Conservation (phyloP, 1,140 invertebrate species). For the Plectus sambesii region DNA sequence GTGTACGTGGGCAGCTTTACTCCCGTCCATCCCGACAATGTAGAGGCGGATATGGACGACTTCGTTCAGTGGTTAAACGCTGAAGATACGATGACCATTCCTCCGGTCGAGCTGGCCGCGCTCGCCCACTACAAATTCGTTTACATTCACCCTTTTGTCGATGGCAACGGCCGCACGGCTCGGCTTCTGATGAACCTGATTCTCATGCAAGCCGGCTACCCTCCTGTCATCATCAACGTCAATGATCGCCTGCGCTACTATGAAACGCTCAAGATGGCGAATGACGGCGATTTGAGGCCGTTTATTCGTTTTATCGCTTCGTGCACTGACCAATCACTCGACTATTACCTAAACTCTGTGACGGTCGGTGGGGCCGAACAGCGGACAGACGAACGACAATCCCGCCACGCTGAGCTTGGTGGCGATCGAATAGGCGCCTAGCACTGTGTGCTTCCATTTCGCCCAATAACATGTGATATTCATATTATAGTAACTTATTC, state of each 20-base stretch:
- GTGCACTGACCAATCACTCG: conserved; percentile 80
- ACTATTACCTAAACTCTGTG: conserved; percentile 71
- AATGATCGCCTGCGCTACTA: conserved; percentile 68
- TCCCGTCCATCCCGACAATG: conserved; percentile 57
- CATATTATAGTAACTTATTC: too few relatives aligned
- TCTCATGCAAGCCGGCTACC: conserved; percentile 92
- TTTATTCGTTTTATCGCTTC: conserved; percentile 89
- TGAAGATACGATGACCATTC: conserved; percentile 65
- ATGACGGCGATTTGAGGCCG: conserved; percentile 77
- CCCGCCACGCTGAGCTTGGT: too few relatives aligned
- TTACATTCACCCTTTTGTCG: conserved; percentile 49
- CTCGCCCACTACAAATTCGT: conserved; percentile 86
- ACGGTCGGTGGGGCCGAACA: too few relatives aligned
- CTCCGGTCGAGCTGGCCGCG: conserved; percentile 81
- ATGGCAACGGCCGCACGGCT: conserved; percentile 76
- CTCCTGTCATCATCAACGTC: conserved; percentile 84
- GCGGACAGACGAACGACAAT: too few relatives aligned
- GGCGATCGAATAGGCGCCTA: too few relatives aligned
- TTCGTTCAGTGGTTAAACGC: conserved; percentile 78
- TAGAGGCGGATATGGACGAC: conserved; percentile 70
- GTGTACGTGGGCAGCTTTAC: conserved; percentile 37
- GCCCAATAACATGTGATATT: too few relatives aligned
- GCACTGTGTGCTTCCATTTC: too few relatives aligned
- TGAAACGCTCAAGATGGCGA: conserved; percentile 72
- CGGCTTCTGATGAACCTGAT: conserved; percentile 89